These are phyloP conservation scores for Diarsia mendica DNA, from an alignment of 2,888 invertebrate genomes.

Conservation along the genomic window DNA sequence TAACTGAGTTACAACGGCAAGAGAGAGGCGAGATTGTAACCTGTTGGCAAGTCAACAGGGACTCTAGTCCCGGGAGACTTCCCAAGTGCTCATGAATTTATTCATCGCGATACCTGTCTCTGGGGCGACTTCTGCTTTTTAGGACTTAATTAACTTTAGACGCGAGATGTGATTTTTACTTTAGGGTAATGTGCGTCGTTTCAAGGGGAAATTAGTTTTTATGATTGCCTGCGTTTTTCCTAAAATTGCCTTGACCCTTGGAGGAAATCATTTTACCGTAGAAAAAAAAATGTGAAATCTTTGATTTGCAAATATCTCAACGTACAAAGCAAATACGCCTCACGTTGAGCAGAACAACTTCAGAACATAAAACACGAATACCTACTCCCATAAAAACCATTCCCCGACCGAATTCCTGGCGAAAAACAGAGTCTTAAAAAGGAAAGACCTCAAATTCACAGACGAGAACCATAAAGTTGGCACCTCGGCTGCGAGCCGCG, in stretches of 20 bases:
- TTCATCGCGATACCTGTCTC: conserved; percentile 62
- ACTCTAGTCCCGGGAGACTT: conserved; percentile 58
- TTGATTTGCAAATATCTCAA: background rate
- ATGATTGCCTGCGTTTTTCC: background rate
- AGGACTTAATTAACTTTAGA: conserved; percentile 66
- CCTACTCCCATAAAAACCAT: conserved; percentile 52
- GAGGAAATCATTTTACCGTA: background rate
- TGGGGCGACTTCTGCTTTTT: conserved; percentile 60
- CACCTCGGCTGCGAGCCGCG: conserved; percentile 67
- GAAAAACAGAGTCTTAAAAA: conserved; percentile 58
- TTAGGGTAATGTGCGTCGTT: conserved; percentile 25
- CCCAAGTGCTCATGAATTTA: conserved; percentile 67
- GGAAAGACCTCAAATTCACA: conserved; percentile 59
- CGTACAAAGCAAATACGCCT: background rate
- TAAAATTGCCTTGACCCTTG: background rate
- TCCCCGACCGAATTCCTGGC: conserved; percentile 36
- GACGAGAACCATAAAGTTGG: conserved; percentile 69
- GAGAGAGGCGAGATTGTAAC: conserved; percentile 61
- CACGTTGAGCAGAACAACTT: conserved; percentile 18
- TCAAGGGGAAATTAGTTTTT: background rate
- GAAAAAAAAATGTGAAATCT: background rate
- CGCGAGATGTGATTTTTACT: conserved; percentile 52
- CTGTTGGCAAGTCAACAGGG: conserved; percentile 66
- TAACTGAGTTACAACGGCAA: conserved; percentile 53
- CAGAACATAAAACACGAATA: conserved; percentile 54